Conservation (phyloP, 2,888 invertebrate species). For the Lumbricus terrestris region DNA sequence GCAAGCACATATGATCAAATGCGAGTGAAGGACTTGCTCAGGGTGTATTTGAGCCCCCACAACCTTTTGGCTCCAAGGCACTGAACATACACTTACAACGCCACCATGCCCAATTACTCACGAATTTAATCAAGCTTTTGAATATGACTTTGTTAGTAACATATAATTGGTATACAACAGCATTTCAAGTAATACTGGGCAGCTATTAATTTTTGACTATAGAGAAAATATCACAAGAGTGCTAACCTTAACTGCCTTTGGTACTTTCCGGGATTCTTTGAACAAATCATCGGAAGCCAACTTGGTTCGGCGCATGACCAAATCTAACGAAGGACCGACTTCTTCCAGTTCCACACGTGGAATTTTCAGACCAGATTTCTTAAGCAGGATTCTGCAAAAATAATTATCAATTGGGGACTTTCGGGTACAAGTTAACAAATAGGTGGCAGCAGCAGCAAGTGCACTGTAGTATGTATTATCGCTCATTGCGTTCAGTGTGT, state of each 20-base stretch:
- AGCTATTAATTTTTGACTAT: neutral
- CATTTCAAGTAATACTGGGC: neutral
- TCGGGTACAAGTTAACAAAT: too few relatives aligned
- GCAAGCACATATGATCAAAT: too few relatives aligned
- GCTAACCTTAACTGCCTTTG: constrained; percentile 55
- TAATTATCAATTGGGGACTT: too few relatives aligned
- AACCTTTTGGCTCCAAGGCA: too few relatives aligned
- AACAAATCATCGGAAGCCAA: constrained; percentile 82
- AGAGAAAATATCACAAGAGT: neutral
- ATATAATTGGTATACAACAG: neutral
- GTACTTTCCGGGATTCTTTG: constrained; percentile 54
- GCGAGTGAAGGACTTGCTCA: too few relatives aligned
- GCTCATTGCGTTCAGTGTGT: too few relatives aligned
- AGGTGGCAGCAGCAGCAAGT: too few relatives aligned
- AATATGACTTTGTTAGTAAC: neutral
- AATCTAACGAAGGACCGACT: constrained; percentile 89
- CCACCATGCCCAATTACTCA: neutral
- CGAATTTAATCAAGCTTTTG: neutral
- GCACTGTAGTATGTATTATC: too few relatives aligned
- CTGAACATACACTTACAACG: too few relatives aligned
- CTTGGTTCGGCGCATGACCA: constrained; percentile 79
- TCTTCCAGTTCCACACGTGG: constrained; percentile 89
- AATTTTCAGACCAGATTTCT: constrained; percentile 84
- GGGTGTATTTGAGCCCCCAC: too few relatives aligned
- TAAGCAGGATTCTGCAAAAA: constrained; percentile 75